Evolutionary conservation across 2,888 invertebrate genomes (phyloP), one percentile per base, ranked within the genome.

Genomic region (Eilema depressum): DNA sequence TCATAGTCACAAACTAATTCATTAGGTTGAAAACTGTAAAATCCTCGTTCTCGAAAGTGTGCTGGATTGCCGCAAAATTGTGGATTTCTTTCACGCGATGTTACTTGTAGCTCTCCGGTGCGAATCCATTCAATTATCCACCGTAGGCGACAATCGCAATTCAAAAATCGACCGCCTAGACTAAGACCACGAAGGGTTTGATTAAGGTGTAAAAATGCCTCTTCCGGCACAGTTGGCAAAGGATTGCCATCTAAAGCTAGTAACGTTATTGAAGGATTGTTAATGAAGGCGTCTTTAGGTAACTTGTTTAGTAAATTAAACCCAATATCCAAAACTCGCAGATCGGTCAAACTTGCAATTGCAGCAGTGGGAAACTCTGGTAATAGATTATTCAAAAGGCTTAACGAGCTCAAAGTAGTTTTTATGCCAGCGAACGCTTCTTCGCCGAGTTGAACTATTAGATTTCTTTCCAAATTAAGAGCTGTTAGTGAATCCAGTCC

Each of bases 51-150:
- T 71, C 98, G 96, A 84, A 98, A 97, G 77, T 97, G 96, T 1
- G 96, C 95, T 1, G 99, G 99, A 80, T 97, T 97, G 20, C 98
- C 98, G 86, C 98, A 99, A 91, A 98, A 99, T 90, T 99, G 98
- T 11, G 98, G 98, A 91, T 98, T 98, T 83, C 98, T 96, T 91
- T 99, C 99, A 61, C 98, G 96, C 77, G 98, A 98, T 17, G 98
- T 98, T 26, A 99, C 98, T 96, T 99, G 98, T 59, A 99, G 95
- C 88, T 98, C 98, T 20, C 97, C 97, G 77, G 97, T 97, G 68
- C 97, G 96, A 81, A 98, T 98, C 99, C 98, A 99, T 87, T 98
- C 97, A 74, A 98, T 97, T 73, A 98, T 97, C 99, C 99, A 99
- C 12, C 97, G 96, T 64, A 99, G 91, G 71, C 97, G 97, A 89